phyloP scores from a whole-genome alignment of 2,888 invertebrate genomes.

The Nomada fucata region DNA sequence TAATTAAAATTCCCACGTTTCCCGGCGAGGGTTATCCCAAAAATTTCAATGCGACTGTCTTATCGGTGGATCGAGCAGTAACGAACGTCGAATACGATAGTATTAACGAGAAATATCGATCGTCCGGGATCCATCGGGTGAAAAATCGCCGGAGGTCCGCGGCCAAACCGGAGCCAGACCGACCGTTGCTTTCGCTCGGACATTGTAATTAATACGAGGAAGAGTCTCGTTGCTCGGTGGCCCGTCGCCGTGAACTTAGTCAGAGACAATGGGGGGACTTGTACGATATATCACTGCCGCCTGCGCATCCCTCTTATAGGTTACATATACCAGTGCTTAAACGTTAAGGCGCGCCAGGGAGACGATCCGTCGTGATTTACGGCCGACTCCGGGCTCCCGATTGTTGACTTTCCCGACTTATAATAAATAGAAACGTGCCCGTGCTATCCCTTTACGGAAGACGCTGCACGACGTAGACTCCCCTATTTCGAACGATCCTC shows the following conservation, averaged over 20 bases:
- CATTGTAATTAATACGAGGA: constrained; percentile 69
- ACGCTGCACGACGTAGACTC: constrained; percentile 31
- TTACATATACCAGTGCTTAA: constrained; percentile 53
- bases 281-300: constrained; percentile 69
- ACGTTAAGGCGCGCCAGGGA: constrained; percentile 45
- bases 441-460: constrained; percentile 41
- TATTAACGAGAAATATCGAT: too few relatives aligned
- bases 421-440: constrained; percentile 52
- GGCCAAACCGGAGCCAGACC: too few relatives aligned
- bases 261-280: constrained; percentile 68
- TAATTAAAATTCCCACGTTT: too few relatives aligned
- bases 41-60: too few relatives aligned
- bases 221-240: constrained; percentile 57
- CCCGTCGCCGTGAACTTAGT: constrained; percentile 64
- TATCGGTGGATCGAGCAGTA: too few relatives aligned
- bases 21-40: too few relatives aligned
- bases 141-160: not conserved
- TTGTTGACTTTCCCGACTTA: constrained; percentile 56
- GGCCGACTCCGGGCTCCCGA: constrained; percentile 46
- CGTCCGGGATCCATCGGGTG: not conserved
- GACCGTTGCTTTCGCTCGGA: constrained; percentile 14
- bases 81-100: too few relatives aligned
- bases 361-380: constrained; percentile 62
- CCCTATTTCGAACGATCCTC: constrained; percentile 13
- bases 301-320: constrained; percentile 65